phyloP scores from a whole-genome alignment of 2,888 invertebrate genomes.

The Trissolcus brochymenae region DNA sequence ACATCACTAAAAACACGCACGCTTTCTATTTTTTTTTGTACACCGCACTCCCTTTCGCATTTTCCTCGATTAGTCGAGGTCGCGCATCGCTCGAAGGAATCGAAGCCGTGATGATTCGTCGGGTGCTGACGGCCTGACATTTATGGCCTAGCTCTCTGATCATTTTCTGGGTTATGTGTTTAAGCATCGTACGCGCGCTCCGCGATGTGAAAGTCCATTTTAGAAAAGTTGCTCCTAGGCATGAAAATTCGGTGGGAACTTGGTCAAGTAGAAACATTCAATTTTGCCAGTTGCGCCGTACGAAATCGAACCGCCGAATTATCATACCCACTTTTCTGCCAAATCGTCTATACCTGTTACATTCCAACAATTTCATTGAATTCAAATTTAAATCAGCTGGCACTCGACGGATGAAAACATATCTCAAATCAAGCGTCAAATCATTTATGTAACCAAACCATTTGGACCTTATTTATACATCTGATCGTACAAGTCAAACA shows the following conservation, averaged over 20 bases:
- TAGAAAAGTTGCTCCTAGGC: slow-evolving; percentile 26
- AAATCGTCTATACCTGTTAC: too few species aligned
- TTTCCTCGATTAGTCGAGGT: slow-evolving; percentile 44
- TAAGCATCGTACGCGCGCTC: slow-evolving; percentile 13
- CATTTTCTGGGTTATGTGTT: slow-evolving; percentile 31
- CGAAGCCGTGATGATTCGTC: slow-evolving; percentile 19
- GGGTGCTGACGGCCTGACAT: slow-evolving; percentile 15
- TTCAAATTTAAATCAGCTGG: too few species aligned
- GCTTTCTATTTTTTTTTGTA: slow-evolving; percentile 14
- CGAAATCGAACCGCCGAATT: too few species aligned
- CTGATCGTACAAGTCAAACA: slow-evolving; percentile 28
- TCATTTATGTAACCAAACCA: slow-evolving; percentile 22
- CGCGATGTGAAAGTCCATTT: slow-evolving; percentile 21
- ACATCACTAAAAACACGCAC: slow-evolving; percentile 29
- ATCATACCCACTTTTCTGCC: too few species aligned
- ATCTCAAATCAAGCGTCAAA: slow-evolving; percentile 13
- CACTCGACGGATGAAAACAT: not conserved
- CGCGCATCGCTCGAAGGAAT: slow-evolving; percentile 43
- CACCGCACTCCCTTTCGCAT: slow-evolving; percentile 30
- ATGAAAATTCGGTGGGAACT: slow-evolving; percentile 16
- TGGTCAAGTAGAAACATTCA: not conserved
- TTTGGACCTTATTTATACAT: slow-evolving; percentile 18
- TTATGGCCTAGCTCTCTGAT: slow-evolving; percentile 16
- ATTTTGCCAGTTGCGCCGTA: too few species aligned
- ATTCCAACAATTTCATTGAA: too few species aligned